Evolutionary conservation across 2,113 vertebrate genomes (phyloP).

Genomic region (Symphodus melops): DNA sequence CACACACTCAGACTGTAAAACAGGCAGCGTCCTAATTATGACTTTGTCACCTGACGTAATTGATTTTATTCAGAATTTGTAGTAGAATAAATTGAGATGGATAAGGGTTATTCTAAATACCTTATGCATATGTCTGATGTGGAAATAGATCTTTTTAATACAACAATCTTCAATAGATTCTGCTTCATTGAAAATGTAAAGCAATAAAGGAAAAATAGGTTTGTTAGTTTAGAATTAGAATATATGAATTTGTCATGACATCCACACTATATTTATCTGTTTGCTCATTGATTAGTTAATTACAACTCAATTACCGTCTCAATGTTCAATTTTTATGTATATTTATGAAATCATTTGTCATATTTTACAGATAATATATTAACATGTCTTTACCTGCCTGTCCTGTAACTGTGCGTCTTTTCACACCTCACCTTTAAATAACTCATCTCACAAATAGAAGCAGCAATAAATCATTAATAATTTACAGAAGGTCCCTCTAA

Average conservation of each 20-base stretch:
- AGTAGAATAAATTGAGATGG: neutral
- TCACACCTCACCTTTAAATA: conserved; percentile 18
- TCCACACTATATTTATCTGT: too few relatives aligned
- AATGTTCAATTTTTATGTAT: too few relatives aligned
- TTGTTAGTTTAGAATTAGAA: too few relatives aligned
- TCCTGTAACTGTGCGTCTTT: too few relatives aligned
- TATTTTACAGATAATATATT: too few relatives aligned
- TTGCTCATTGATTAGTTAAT: too few relatives aligned
- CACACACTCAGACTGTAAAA: conserved; percentile 37
- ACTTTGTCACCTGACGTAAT: neutral
- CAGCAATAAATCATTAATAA: conserved; percentile 76
- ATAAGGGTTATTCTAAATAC: neutral
- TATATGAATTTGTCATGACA: too few relatives aligned
- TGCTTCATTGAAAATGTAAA: too few relatives aligned
- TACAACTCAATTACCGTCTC: too few relatives aligned
- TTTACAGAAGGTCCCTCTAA: conserved; percentile 80
- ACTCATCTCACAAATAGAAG: conserved; percentile 59
- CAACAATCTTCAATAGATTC: neutral
- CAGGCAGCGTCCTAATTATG: conserved; percentile 35
- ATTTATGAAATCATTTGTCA: too few relatives aligned
- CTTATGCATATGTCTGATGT: neutral
- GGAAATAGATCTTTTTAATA: neutral
- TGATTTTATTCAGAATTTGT: conserved; percentile 1
- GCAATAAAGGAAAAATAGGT: too few relatives aligned
- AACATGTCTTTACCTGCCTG: conserved; percentile 14